Evolutionary conservation across 1,140 invertebrate species (phyloP).

Genomic region (Papilio xuthus): DNA sequence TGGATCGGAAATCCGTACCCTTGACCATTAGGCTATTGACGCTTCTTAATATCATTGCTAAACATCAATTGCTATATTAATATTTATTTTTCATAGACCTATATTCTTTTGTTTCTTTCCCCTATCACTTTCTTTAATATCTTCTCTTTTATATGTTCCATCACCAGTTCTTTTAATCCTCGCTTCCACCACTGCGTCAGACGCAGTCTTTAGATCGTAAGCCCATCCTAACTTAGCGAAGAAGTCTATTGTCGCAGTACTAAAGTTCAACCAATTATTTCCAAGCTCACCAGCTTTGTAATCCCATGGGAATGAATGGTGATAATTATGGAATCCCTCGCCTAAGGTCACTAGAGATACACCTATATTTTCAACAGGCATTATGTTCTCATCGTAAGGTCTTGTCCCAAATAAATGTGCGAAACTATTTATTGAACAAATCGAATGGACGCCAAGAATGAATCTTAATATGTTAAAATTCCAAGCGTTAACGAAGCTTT

Average conservation of each 20-base stretch:
- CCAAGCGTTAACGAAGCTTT: slow-evolving; percentile 35
- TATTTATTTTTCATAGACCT: not conserved
- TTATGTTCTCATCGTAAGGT: slow-evolving; percentile 40
- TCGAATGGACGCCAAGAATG: slow-evolving; percentile 19
- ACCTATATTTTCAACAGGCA: slow-evolving; percentile 11
- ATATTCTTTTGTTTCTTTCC: not conserved
- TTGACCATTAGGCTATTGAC: too few species aligned
- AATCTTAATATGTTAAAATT: slow-evolving; percentile 37
- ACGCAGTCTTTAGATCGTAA: slow-evolving; percentile 83
- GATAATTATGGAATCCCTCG: slow-evolving; percentile 41
- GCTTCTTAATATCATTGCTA: too few species aligned
- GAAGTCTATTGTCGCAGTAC: slow-evolving; percentile 84
- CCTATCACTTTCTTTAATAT: not conserved
- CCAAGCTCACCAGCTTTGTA: slow-evolving; percentile 84
- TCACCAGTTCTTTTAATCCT: slow-evolving; percentile 85
- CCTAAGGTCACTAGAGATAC: slow-evolving; percentile 36
- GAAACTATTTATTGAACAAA: slow-evolving; percentile 40
- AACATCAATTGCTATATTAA: not conserved
- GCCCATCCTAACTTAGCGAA: slow-evolving; percentile 84
- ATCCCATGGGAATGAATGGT: slow-evolving; percentile 41
- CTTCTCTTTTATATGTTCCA: slow-evolving; percentile 69
- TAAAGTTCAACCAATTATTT: slow-evolving; percentile 82
- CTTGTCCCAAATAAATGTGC: slow-evolving; percentile 38
- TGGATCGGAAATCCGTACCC: too few species aligned
- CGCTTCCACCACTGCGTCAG: slow-evolving; percentile 79